Conservation (phyloP, 2,113 vertebrate species). For the Zosterops pallidus region DNA sequence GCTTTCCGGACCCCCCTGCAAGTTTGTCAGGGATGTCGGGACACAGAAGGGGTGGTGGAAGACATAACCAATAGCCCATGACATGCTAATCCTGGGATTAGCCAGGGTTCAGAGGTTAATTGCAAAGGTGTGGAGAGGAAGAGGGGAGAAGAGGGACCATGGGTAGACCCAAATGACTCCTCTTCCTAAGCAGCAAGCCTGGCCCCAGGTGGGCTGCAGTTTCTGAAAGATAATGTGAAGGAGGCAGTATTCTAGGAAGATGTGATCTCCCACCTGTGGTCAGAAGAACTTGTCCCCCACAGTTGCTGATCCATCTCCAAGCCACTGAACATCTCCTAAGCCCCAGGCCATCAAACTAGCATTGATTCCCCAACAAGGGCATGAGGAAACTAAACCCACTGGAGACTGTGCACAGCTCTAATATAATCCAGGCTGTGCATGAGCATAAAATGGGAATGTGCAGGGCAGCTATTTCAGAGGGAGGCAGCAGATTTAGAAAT, state of each 20-base stretch:
- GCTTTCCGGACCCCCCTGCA: not conserved
- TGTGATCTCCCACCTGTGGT: not conserved
- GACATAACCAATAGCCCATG: not conserved
- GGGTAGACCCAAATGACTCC: not conserved
- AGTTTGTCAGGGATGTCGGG: not conserved
- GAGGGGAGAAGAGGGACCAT: not conserved
- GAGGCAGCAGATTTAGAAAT: not conserved
- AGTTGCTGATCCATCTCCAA: not conserved
- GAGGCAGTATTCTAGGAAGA: not conserved
- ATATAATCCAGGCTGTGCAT: not conserved
- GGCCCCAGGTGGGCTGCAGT: not conserved
- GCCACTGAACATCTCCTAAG: not conserved
- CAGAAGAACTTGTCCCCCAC: not conserved
- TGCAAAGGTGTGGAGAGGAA: constrained; percentile 42
- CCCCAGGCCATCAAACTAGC: not conserved
- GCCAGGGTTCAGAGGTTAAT: constrained; percentile 45
- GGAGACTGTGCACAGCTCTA: not conserved
- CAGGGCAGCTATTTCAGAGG: not conserved
- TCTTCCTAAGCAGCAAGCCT: not conserved
- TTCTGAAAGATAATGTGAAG: not conserved
- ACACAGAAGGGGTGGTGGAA: not conserved
- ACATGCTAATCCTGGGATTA: constrained; percentile 18
- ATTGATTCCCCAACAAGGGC: not conserved
- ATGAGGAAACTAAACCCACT: not conserved
- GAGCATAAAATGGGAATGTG: not conserved